Evolutionary conservation across 1,140 invertebrate genomes (phyloP).

Genomic region (Melipona quadrifasciata): DNA sequence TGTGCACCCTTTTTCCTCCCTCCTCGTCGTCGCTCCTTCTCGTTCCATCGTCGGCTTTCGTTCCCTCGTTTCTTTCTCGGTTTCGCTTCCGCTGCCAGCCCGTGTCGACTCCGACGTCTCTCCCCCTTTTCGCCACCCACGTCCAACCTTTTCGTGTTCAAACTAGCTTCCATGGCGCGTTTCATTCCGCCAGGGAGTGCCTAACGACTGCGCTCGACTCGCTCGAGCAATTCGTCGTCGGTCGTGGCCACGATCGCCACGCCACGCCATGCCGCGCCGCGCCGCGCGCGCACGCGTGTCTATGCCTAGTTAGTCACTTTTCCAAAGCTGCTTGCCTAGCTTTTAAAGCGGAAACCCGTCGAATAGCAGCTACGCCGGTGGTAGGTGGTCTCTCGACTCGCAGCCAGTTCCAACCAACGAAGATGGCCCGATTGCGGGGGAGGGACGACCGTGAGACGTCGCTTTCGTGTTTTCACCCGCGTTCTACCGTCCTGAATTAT

Average conservation of each 20-base stretch:
- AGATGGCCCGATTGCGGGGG: background rate
- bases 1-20: constrained; percentile 5
- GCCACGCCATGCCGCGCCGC: constrained; percentile 51
- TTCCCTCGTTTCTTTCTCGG: background rate
- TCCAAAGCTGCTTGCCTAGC: constrained; percentile 64
- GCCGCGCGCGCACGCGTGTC: constrained; percentile 69
- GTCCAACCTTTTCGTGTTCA: constrained; percentile 52
- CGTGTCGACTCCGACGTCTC: background rate
- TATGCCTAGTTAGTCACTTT: constrained; percentile 76
- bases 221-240: background rate
- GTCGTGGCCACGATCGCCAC: background rate
- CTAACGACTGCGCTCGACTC: constrained; percentile 18
- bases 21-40: background rate
- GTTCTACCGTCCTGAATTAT: constrained; percentile 71
- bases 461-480: constrained; percentile 73
- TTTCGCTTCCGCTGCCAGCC: background rate
- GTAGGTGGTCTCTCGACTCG: constrained; percentile 13
- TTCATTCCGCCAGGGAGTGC: constrained; percentile 32
- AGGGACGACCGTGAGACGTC: constrained; percentile 37
- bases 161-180: constrained; percentile 26
- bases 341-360: constrained; percentile 70
- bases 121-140: constrained; percentile 7
- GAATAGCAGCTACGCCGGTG: constrained; percentile 36
- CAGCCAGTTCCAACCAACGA: background rate
- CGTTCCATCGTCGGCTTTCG: background rate